These are phyloP conservation scores for Furnarius figulus DNA, from an alignment of 2,113 vertebrate species.

Conservation along the genomic window DNA sequence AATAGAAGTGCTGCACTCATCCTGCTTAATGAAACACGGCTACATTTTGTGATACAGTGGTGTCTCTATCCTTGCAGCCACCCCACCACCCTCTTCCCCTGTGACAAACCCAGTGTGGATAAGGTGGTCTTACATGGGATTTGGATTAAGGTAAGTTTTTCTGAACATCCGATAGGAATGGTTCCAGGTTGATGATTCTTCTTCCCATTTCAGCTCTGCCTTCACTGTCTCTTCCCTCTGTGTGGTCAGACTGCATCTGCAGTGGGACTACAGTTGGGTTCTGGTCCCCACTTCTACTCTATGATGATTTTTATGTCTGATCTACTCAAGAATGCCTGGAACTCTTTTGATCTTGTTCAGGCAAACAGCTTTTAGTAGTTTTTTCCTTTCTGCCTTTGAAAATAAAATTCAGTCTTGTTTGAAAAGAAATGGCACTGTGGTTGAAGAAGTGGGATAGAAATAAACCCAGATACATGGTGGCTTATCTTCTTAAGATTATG, in stretches of 20 bases:
- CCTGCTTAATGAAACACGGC: not conserved
- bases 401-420: not conserved
- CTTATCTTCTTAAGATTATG: not conserved
- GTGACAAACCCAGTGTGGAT: not conserved
- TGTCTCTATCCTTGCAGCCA: not conserved
- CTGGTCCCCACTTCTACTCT: not conserved
- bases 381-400: not conserved
- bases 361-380: not conserved
- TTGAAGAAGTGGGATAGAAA: not conserved
- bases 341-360: not conserved
- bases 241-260: not conserved
- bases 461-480: not conserved
- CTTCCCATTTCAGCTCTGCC: not conserved
- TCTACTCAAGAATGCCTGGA: not conserved
- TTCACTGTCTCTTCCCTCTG: rapidly evolving
- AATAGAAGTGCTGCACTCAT: not conserved
- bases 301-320: not conserved
- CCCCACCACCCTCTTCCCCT: not conserved
- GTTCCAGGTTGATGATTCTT: not conserved
- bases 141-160: not conserved
- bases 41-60: not conserved
- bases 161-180: not conserved
- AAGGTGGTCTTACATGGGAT: not conserved
- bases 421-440: not conserved
- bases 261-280: not conserved